These are phyloP conservation scores for Stenodema calcarata DNA, from an alignment of 2,888 invertebrate genomes.

Conservation along the genomic window DNA sequence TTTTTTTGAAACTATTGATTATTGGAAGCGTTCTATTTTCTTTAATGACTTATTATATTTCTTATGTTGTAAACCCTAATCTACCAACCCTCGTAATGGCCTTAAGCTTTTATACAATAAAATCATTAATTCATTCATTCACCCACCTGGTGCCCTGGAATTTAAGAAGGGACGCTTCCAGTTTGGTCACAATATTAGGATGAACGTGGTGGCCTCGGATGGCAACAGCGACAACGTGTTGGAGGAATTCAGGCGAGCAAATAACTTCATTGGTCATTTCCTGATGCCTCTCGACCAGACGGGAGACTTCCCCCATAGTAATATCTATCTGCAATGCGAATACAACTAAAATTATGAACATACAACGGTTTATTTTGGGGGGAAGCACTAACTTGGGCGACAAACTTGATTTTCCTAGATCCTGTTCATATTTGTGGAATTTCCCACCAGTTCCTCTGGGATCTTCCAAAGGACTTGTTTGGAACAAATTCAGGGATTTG, in stretches of 20 bases:
- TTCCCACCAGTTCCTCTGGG: too few relatives aligned
- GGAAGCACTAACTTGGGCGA: neutral
- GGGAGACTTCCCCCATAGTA: slow-evolving; percentile 44
- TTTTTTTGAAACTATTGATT: too few relatives aligned
- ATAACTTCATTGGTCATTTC: slow-evolving; percentile 23
- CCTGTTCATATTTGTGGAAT: too few relatives aligned
- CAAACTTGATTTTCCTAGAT: neutral
- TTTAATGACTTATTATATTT: too few relatives aligned
- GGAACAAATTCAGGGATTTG: too few relatives aligned
- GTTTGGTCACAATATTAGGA: slow-evolving; percentile 45
- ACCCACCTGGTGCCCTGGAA: slow-evolving; percentile 63
- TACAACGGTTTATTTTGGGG: too few relatives aligned
- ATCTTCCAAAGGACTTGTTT: too few relatives aligned
- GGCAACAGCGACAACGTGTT: slow-evolving; percentile 47
- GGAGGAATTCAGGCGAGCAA: slow-evolving; percentile 50
- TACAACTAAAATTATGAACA: neutral
- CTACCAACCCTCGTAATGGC: too few relatives aligned
- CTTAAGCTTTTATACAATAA: too few relatives aligned
- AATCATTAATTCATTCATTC: too few relatives aligned
- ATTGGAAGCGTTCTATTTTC: too few relatives aligned
- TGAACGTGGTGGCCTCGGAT: slow-evolving; percentile 9
- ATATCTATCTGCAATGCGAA: slow-evolving; percentile 22
- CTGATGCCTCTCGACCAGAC: slow-evolving; percentile 49
- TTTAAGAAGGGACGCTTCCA: slow-evolving; percentile 62
- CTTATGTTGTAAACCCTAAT: too few relatives aligned